A percentile compares a stretch with the other conserved stretches of the same genome.
phyloP scores from a whole-genome alignment of 2,888 invertebrate genomes.

The Meiosimyza platycephala region DNA sequence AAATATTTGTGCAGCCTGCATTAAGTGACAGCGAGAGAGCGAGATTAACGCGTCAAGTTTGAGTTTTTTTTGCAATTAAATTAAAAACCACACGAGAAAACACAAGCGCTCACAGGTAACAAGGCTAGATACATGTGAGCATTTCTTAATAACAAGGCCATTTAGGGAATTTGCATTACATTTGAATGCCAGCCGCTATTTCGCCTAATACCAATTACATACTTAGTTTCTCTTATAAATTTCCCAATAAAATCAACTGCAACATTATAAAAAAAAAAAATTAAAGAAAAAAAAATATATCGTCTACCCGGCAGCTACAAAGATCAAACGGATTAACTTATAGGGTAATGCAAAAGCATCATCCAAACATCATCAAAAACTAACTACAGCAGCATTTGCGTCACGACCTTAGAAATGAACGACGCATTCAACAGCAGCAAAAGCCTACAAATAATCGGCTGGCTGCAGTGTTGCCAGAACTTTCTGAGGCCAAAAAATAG shows the following conservation, averaged over 20 bases:
- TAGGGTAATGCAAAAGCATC: slow-evolving; percentile 1
- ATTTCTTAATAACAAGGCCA: neutral
- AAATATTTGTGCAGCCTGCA: slow-evolving; percentile 36
- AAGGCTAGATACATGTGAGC: neutral
- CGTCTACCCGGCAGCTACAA: neutral
- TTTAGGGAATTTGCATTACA: neutral
- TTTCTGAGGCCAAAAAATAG: too few species aligned
- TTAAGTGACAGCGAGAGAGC: too few species aligned
- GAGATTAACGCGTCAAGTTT: too few species aligned
- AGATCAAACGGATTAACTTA: slow-evolving; percentile 34
- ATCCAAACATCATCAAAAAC: neutral
- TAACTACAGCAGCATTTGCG: too few species aligned
- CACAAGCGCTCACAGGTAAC: neutral
- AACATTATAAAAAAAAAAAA: neutral
- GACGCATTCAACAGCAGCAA: neutral
- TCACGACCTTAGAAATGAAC: neutral
- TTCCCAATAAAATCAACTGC: neutral
- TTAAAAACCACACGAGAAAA: neutral
- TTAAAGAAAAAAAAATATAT: neutral
- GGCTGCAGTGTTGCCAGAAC: neutral
- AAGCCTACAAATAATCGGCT: slow-evolving; percentile 21
- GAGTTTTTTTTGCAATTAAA: slow-evolving; percentile 3
- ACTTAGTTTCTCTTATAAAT: neutral
- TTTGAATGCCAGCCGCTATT: neutral
- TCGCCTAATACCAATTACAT: neutral